A percentile compares a stretch with the other conserved stretches of the same genome.
Conservation (phyloP, 2,797 vertebrate species). For the Myotis vivesi region DNA sequence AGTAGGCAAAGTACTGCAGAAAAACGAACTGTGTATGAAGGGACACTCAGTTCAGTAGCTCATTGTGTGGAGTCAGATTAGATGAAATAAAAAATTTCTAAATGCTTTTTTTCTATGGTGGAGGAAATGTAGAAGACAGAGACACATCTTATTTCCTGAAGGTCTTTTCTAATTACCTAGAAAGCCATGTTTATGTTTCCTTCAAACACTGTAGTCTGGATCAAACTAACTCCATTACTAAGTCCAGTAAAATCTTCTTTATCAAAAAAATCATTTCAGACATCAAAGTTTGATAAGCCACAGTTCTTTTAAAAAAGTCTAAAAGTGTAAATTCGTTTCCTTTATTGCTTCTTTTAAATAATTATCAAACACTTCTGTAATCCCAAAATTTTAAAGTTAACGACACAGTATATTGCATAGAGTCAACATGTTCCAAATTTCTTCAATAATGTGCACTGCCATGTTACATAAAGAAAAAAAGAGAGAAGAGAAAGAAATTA, state of each 20-base stretch:
- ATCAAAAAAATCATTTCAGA: background rate
- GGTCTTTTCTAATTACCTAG: background rate
- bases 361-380: background rate
- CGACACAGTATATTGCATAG: background rate
- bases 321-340: background rate
- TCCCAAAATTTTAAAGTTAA: background rate
- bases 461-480: background rate
- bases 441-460: background rate
- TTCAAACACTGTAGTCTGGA: background rate
- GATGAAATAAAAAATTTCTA: background rate
- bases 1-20: background rate
- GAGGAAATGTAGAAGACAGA: background rate
- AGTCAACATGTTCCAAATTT: background rate
- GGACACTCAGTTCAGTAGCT: constrained; percentile 9
- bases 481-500: background rate
- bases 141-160: background rate
- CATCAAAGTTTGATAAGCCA: background rate
- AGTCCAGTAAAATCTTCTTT: background rate
- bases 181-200: background rate
- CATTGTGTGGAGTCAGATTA: background rate
- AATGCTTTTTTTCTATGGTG: background rate
- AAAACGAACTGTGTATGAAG: background rate
- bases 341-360: background rate
- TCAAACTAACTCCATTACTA: background rate
- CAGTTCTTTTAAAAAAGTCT: background rate